phyloP scores from a whole-genome alignment of 2,888 invertebrate genomes.

The Limnephilus lunatus region DNA sequence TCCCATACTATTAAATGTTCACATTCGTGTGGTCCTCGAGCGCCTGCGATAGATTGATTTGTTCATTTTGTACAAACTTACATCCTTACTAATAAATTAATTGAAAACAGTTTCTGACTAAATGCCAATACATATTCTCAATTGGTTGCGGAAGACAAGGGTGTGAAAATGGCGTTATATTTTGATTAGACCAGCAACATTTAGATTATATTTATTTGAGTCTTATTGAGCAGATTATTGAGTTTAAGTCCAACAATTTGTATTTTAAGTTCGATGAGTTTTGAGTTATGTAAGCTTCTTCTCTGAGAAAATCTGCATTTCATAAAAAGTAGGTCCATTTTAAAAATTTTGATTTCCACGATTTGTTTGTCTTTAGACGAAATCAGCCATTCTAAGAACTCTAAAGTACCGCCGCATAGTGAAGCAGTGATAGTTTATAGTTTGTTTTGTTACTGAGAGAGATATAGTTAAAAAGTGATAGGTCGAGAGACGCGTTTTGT shows the following conservation, averaged over 20 bases:
- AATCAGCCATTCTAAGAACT: background rate
- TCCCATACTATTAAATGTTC: slow-evolving; percentile 61
- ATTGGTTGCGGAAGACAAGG: background rate
- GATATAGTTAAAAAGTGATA: background rate
- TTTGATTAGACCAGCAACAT: background rate
- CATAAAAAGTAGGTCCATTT: no score
- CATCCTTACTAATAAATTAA: no score
- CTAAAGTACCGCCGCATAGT: background rate
- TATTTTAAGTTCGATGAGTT: background rate
- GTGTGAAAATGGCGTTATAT: background rate
- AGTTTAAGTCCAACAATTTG: background rate
- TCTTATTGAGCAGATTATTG: background rate
- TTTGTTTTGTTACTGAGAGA: no score
- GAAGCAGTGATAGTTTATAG: background rate
- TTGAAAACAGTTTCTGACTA: no score
- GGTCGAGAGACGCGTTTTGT: background rate
- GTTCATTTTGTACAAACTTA: no score
- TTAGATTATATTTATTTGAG: background rate
- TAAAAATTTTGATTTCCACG: background rate
- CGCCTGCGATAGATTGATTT: background rate
- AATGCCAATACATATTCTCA: background rate
- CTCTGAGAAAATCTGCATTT: no score
- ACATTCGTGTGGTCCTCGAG: slow-evolving; percentile 57
- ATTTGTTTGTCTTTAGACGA: background rate
- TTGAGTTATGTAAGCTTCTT: background rate